A percentile compares a stretch with the other conserved stretches of the same genome.
phyloP scores from a whole-genome alignment of 2,113 vertebrate species.

The Protobothrops flavoviridis region DNA sequence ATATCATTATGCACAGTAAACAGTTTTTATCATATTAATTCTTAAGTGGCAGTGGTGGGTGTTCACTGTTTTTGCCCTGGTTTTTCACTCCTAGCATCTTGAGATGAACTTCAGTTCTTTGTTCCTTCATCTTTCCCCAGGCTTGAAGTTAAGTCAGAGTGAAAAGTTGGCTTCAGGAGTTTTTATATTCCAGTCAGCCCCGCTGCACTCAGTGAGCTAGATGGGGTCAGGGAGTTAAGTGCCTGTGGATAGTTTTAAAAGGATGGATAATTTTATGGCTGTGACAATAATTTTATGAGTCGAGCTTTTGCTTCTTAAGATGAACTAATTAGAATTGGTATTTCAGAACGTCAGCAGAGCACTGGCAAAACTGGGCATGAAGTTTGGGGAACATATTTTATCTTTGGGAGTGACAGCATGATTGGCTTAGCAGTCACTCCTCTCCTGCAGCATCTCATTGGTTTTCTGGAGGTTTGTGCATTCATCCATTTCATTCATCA shows the following conservation, averaged over 20 bases:
- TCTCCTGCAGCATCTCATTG: neutral
- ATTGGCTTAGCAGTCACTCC: neutral
- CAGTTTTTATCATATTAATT: neutral
- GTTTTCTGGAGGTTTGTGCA: neutral
- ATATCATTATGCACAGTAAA: neutral
- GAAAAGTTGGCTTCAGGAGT: neutral
- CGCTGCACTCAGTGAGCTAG: neutral
- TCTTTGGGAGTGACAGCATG: neutral
- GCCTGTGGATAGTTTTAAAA: conserved; percentile 8
- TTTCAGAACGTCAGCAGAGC: conserved; percentile 2
- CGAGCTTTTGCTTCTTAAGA: conserved; percentile 13
- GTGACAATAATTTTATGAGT: conserved; percentile 29
- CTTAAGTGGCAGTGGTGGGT: neutral
- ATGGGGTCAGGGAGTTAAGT: conserved; percentile 28
- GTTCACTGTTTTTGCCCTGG: neutral
- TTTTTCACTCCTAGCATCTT: neutral
- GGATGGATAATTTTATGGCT: conserved; percentile 24
- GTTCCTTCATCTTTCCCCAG: neutral
- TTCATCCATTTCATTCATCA: neutral
- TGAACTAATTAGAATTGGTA: conserved; percentile 27
- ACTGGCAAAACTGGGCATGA: neutral
- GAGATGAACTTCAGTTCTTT: neutral
- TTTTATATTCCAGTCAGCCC: conserved; percentile 18
- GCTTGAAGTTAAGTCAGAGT: neutral
- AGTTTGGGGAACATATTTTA: neutral